Evolutionary conservation across 2,888 invertebrate genomes (phyloP).

Genomic region (Pyrrhosoma nymphula): DNA sequence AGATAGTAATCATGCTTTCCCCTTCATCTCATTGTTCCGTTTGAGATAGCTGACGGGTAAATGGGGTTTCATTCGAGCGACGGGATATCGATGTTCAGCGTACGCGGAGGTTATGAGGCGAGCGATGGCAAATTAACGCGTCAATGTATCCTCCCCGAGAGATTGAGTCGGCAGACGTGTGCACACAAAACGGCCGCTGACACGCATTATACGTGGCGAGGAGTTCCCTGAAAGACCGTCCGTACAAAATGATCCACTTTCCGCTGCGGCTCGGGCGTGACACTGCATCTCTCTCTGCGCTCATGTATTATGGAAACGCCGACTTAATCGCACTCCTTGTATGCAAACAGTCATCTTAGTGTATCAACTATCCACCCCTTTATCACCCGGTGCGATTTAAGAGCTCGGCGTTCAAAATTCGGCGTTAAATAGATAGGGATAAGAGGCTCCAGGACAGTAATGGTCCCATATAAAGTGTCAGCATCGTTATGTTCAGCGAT

Average conservation of each 20-base stretch:
- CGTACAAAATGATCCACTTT: constrained; percentile 50
- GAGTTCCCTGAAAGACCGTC: constrained; percentile 5
- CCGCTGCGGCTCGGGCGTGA: constrained; percentile 36
- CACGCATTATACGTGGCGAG: neutral
- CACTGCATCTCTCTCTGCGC: constrained; percentile 51
- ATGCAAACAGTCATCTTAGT: constrained; percentile 1
- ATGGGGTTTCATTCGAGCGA: neutral
- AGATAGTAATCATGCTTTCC: neutral
- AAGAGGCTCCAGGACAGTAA: neutral
- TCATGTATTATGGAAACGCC: constrained; percentile 58
- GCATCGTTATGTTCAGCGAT: neutral
- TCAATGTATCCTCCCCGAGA: neutral
- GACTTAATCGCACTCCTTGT: neutral
- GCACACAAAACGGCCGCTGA: constrained; percentile 8
- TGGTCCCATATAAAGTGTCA: neutral
- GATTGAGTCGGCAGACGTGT: constrained; percentile 26
- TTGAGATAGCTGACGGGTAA: neutral
- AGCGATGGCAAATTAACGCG: constrained; percentile 51
- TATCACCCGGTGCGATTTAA: neutral
- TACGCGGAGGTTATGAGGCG: neutral
- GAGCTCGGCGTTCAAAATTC: neutral
- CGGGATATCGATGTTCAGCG: constrained; percentile 38
- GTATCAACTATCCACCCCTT: neutral
- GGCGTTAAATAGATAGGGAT: neutral
- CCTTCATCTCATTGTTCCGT: neutral